These are phyloP conservation scores for Phaedon cochleariae DNA, from an alignment of 2,888 invertebrate genomes.

Conservation along the genomic window DNA sequence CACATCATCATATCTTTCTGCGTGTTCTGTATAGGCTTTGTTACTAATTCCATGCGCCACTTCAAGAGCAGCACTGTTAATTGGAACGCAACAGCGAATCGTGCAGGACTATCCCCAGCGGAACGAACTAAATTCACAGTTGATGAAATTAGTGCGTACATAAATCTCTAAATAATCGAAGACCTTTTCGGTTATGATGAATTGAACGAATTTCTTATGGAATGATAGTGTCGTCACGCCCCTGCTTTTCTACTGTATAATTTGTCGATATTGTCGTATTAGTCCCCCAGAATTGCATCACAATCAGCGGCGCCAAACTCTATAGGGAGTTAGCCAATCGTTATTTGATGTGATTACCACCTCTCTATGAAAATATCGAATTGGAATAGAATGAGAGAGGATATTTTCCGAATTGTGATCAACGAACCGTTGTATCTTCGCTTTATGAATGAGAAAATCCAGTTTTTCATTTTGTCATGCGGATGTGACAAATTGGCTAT, in stretches of 20 bases:
- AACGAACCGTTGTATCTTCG: constrained; percentile 40
- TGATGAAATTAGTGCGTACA: too few species aligned
- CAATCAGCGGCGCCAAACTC: constrained; percentile 46
- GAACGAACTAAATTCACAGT: too few species aligned
- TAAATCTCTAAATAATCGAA: too few species aligned
- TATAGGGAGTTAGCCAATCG: constrained; percentile 47
- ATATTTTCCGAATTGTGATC: constrained; percentile 38
- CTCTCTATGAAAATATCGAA: constrained; percentile 45
- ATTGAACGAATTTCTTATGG: too few species aligned
- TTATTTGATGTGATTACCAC: constrained; percentile 50
- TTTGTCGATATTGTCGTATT: constrained; percentile 44
- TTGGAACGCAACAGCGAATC: too few species aligned
- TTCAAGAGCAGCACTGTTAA: too few species aligned
- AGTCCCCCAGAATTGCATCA: constrained; percentile 46
- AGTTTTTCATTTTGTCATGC: constrained; percentile 26
- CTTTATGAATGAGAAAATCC: constrained; percentile 38
- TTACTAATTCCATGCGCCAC: too few species aligned
- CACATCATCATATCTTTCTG: too few species aligned
- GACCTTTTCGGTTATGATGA: too few species aligned
- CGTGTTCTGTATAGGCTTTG: too few species aligned
- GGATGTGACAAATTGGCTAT: constrained; percentile 10
- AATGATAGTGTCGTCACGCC: constrained; percentile 18
- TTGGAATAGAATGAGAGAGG: constrained; percentile 41
- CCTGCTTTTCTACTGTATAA: constrained; percentile 24
- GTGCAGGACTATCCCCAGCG: too few species aligned